Conservation (phyloP, 2,797 vertebrate genomes). For the Cryptoblepharus egeriae region DNA sequence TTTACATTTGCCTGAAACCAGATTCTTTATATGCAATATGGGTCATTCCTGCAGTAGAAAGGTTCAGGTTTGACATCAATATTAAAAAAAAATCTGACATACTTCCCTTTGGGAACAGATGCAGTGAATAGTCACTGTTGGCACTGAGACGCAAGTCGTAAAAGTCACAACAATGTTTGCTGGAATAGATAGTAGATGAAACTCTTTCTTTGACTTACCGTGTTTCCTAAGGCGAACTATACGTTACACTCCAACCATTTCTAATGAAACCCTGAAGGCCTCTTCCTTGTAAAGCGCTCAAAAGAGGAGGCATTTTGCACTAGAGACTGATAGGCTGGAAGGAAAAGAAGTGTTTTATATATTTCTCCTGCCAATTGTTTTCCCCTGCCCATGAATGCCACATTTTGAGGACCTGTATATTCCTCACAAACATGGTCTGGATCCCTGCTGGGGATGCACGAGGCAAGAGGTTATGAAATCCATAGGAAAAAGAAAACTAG, state of each 20-base stretch:
- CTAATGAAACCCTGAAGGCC: not conserved
- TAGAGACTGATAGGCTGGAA: not conserved
- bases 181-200: slow-evolving; percentile 26
- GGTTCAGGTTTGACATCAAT: slow-evolving; percentile 45
- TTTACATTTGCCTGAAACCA: not conserved
- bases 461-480: not conserved
- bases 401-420: too few species aligned
- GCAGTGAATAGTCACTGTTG: slow-evolving; percentile 22
- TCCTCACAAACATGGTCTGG: too few species aligned
- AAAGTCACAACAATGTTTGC: slow-evolving; percentile 37
- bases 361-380: not conserved
- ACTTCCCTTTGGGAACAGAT: slow-evolving; percentile 38
- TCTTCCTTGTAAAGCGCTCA: not conserved
- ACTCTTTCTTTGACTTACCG: slow-evolving; percentile 19
- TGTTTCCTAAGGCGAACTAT: slow-evolving; percentile 20
- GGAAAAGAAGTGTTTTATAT: not conserved
- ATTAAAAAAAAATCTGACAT: slow-evolving; percentile 30
- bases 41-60: slow-evolving; percentile 36
- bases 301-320: not conserved
- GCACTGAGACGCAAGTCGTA: slow-evolving; percentile 13
- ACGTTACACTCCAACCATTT: not conserved
- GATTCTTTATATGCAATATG: not conserved
- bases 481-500: too few species aligned
- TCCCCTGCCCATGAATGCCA: not conserved
- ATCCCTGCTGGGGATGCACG: too few species aligned